phyloP scores from a whole-genome alignment of 2,113 vertebrate genomes.

The Mirza zaza region DNA sequence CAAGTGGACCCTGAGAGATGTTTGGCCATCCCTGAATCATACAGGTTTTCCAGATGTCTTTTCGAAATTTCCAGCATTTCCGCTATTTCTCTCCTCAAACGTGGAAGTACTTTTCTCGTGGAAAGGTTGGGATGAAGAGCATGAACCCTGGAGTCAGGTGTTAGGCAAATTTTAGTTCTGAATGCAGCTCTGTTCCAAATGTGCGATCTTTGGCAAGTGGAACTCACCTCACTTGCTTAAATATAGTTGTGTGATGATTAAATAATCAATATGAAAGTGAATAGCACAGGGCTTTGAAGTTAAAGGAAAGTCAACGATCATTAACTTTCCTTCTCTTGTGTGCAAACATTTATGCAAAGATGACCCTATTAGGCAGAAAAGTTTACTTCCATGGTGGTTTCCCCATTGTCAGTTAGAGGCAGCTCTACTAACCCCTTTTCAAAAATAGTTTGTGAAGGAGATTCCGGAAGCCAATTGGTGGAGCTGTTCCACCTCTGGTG shows the following conservation, averaged over 20 bases:
- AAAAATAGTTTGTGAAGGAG: neutral
- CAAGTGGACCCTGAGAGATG: neutral
- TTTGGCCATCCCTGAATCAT: neutral
- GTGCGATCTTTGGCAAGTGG: neutral
- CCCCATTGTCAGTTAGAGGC: neutral
- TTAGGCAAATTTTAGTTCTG: neutral
- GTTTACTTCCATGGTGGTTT: neutral
- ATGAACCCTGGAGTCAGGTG: neutral
- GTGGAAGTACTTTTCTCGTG: neutral
- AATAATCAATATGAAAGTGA: neutral
- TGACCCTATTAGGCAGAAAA: constrained; percentile 18
- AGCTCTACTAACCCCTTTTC: neutral
- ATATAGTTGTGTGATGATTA: neutral
- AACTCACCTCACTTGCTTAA: neutral
- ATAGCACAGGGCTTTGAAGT: constrained; percentile 34
- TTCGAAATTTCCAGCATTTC: neutral
- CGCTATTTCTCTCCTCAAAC: neutral
- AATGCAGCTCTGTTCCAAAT: neutral
- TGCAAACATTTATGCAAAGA: neutral
- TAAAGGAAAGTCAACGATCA: neutral
- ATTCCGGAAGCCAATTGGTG: constrained; percentile 4
- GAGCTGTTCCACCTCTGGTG: neutral
- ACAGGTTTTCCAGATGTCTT: neutral
- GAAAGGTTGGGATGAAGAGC: neutral
- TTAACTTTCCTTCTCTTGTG: neutral